Evolutionary conservation across 2,113 vertebrate species (phyloP).

Genomic region (Eretmochelys imbricata): DNA sequence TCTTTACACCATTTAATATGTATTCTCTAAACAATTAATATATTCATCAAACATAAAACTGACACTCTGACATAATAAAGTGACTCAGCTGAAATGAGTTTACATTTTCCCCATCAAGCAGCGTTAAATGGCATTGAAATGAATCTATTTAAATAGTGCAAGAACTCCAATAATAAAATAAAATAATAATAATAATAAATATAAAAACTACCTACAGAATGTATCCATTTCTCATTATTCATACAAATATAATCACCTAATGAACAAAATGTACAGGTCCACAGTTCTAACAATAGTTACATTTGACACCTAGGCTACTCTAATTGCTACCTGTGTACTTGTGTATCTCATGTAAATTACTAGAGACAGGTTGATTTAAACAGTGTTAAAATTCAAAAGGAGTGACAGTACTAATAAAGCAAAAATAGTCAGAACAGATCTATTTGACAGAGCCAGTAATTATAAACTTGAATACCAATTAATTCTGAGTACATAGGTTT

Average conservation of each 20-base stretch:
- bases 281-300: conserved; percentile 19
- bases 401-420: conserved; percentile 70
- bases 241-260: background rate
- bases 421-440: conserved; percentile 76
- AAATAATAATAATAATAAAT: background rate
- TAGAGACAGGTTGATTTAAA: conserved; percentile 75
- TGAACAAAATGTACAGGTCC: background rate
- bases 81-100: background rate
- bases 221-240: background rate
- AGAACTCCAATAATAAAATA: background rate
- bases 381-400: conserved; percentile 63
- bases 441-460: conserved; percentile 74
- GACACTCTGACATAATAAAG: background rate
- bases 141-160: background rate
- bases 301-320: conserved; percentile 27
- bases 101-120: background rate
- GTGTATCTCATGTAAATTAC: conserved; percentile 67
- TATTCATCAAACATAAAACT: background rate
- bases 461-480: conserved; percentile 71
- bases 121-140: background rate
- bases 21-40: background rate
- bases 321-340: conserved; percentile 70
- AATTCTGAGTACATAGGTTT: conserved; percentile 46
- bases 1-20: background rate
- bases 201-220: background rate